These are phyloP conservation scores for Agrenia bidenticulata DNA, from an alignment of 2,888 invertebrate genomes.

Conservation along the genomic window DNA sequence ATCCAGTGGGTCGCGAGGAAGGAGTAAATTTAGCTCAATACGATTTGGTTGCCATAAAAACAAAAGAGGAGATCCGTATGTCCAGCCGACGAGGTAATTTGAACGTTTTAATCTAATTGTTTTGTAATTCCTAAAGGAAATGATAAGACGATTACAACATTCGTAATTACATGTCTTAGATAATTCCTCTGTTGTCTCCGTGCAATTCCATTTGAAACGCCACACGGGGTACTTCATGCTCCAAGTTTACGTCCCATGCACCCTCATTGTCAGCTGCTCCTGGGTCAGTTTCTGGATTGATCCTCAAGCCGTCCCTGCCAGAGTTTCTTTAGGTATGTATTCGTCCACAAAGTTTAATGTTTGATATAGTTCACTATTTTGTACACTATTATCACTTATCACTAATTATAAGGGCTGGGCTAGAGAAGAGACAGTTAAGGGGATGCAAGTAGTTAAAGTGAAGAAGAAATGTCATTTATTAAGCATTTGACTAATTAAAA, in stretches of 20 bases:
- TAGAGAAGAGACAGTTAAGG: too few species aligned
- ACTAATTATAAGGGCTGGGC: too few species aligned
- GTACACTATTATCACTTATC: too few species aligned
- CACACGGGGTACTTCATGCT: conserved; percentile 62
- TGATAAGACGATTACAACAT: background rate
- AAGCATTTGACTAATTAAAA: too few species aligned
- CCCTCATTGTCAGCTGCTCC: conserved; percentile 65
- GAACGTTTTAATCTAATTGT: too few species aligned
- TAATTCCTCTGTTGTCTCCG: conserved; percentile 55
- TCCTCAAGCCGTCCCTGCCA: conserved; percentile 66
- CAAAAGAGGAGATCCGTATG: conserved; percentile 51
- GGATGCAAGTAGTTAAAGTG: too few species aligned
- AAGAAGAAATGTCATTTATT: too few species aligned
- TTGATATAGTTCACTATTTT: too few species aligned
- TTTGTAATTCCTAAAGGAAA: background rate
- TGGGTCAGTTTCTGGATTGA: conserved; percentile 70
- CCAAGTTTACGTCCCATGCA: conserved; percentile 66
- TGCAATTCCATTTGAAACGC: conserved; percentile 55
- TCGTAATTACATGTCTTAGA: conserved; percentile 42
- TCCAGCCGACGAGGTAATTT: conserved; percentile 48
- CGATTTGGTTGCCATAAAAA: conserved; percentile 61
- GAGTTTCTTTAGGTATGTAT: conserved; percentile 62
- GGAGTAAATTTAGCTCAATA: conserved; percentile 64
- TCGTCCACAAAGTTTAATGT: too few species aligned
- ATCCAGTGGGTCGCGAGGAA: conserved; percentile 60